phyloP scores from a whole-genome alignment of 1,140 invertebrate genomes.

The Drosophila jambulina region DNA sequence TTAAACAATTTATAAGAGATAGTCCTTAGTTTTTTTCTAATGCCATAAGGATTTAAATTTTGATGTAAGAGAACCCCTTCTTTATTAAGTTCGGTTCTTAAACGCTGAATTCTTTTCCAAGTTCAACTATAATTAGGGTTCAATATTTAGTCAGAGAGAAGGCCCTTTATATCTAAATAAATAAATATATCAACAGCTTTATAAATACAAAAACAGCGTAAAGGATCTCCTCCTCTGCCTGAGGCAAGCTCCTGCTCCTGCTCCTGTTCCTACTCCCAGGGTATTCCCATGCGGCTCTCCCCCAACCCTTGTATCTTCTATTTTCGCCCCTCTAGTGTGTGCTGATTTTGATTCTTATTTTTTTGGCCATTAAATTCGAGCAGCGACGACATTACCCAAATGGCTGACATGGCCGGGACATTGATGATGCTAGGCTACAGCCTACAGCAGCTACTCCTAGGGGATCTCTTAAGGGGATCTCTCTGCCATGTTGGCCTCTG shows the following conservation, averaged over 20 bases:
- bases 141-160: neutral
- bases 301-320: conserved; percentile 4
- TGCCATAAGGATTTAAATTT: no score
- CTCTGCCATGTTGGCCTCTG: conserved; percentile 1
- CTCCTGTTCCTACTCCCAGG: neutral
- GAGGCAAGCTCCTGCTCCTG: neutral
- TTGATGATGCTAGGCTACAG: conserved; percentile 59
- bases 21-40: no score
- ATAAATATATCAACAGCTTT: no score
- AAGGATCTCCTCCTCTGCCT: conserved; percentile 6
- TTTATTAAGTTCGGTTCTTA: no score
- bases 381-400: conserved; percentile 74
- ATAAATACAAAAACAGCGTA: no score
- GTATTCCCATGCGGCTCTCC: conserved; percentile 7
- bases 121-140: conserved; percentile 5
- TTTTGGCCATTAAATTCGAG: conserved; percentile 55
- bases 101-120: neutral
- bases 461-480: conserved; percentile 33
- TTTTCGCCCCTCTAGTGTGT: conserved; percentile 10
- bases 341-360: conserved; percentile 19
- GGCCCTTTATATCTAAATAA: neutral
- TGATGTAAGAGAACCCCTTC: no score
- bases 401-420: conserved; percentile 74
- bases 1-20: neutral
- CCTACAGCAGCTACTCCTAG: conserved; percentile 10